Evolutionary conservation across 2,113 vertebrate genomes (phyloP).

Genomic region (Ceyx melanurus): DNA sequence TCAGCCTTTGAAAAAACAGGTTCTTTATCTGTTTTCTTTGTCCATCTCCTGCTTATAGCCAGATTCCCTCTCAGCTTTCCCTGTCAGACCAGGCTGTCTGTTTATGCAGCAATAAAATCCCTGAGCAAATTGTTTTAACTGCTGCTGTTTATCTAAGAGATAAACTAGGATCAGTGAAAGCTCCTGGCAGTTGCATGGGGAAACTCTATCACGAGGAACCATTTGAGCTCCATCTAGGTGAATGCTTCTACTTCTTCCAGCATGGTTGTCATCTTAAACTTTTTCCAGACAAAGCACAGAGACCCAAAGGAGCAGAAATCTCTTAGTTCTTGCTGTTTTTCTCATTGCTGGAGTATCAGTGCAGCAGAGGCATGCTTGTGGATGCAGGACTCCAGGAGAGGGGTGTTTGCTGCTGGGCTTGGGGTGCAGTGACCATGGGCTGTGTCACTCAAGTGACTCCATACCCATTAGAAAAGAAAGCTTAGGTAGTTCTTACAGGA

Average conservation of each 20-base stretch:
- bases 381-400: background rate
- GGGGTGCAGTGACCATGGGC: accelerated
- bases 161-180: constrained; percentile 38
- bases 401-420: background rate
- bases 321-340: background rate
- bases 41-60: background rate
- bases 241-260: background rate
- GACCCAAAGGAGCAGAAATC: background rate
- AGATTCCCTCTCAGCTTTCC: background rate
- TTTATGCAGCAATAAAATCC: constrained; percentile 37
- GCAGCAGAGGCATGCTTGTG: background rate
- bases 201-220: background rate
- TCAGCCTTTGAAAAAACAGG: background rate
- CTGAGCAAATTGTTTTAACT: constrained; percentile 40
- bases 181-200: background rate
- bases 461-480: background rate
- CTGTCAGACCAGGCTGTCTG: background rate
- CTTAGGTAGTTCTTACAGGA: background rate
- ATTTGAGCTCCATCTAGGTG: background rate
- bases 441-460: no score
- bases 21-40: background rate
- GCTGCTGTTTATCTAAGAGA: constrained; percentile 56
- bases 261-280: background rate
- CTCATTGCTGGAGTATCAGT: background rate
- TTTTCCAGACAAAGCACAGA: background rate